phyloP scores from a whole-genome alignment of 2,797 vertebrate species.

The Arrhamphus sclerolepis region DNA sequence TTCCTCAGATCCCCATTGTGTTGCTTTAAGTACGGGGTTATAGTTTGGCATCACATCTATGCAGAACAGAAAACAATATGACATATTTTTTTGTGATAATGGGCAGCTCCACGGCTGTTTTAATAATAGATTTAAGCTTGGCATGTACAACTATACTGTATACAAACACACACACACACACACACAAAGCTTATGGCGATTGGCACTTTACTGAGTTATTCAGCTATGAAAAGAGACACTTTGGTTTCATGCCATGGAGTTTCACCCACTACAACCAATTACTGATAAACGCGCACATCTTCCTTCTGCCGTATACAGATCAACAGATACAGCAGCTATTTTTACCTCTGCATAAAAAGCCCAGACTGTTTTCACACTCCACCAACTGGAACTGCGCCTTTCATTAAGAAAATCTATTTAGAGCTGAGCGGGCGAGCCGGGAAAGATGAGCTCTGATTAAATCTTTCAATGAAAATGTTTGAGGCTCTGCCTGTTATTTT shows the following conservation, averaged over 20 bases:
- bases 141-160: slow-evolving; percentile 19
- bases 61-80: too few relatives aligned
- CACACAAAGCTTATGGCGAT: slow-evolving; percentile 10
- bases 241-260: slow-evolving; percentile 40
- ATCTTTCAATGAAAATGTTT: slow-evolving; percentile 61
- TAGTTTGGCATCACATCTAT: too few relatives aligned
- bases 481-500: slow-evolving; percentile 42
- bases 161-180: slow-evolving; percentile 2
- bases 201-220: slow-evolving; percentile 15
- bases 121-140: not conserved
- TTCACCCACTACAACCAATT: slow-evolving; percentile 54
- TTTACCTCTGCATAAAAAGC: slow-evolving; percentile 70
- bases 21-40: too few relatives aligned
- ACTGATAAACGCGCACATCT: slow-evolving; percentile 49
- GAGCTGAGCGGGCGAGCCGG: slow-evolving; percentile 36
- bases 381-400: slow-evolving; percentile 72
- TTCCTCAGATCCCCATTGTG: too few relatives aligned
- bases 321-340: slow-evolving; percentile 69
- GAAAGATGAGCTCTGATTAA: slow-evolving; percentile 65
- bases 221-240: slow-evolving; percentile 28
- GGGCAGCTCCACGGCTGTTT: too few relatives aligned
- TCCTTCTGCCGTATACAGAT: slow-evolving; percentile 58
- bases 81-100: too few relatives aligned
- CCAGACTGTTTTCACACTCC: slow-evolving; percentile 71
- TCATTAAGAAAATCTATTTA: slow-evolving; percentile 80